A percentile compares a stretch with the other conserved stretches of the same genome.
These are phyloP conservation scores for Intellagama lesueurii DNA, from an alignment of 2,797 vertebrate species.

Conservation along the genomic window DNA sequence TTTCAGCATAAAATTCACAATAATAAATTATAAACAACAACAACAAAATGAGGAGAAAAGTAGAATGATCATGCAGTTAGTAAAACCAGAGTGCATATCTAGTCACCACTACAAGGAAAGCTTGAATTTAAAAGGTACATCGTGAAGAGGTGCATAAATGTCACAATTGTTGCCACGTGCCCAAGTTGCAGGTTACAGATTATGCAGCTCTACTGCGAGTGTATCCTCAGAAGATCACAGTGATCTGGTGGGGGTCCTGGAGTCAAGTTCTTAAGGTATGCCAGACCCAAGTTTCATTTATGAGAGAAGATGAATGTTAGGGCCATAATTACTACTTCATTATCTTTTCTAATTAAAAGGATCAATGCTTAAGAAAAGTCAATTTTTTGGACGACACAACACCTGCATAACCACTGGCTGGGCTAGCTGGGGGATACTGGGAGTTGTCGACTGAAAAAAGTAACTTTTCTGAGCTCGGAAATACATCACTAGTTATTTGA, in stretches of 20 bases:
- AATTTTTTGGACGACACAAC: too few relatives aligned
- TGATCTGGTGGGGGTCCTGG: too few relatives aligned
- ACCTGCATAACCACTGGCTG: neutral
- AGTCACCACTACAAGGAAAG: too few relatives aligned
- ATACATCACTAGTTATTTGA: constrained; percentile 9
- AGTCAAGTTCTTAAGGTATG: neutral
- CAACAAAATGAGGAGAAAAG: neutral
- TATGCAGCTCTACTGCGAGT: too few relatives aligned
- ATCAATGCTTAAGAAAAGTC: too few relatives aligned
- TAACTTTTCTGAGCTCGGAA: too few relatives aligned
- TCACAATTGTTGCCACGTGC: neutral
- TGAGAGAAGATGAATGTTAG: constrained; percentile 39
- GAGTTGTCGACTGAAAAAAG: neutral
- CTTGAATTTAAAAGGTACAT: neutral
- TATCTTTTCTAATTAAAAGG: neutral
- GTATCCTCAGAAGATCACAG: too few relatives aligned
- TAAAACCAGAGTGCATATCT: neutral
- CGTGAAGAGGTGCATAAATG: neutral
- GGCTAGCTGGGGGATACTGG: neutral
- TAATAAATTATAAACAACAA: neutral
- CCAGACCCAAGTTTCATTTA: constrained; percentile 33
- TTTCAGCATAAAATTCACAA: neutral
- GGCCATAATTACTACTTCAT: neutral
- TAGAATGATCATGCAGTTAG: neutral
- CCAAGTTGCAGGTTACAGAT: too few relatives aligned